Evolutionary conservation across 2,113 vertebrate species (phyloP), one percentile per base, ranked within the genome.

Genomic region (Stigmatopora argus): DNA sequence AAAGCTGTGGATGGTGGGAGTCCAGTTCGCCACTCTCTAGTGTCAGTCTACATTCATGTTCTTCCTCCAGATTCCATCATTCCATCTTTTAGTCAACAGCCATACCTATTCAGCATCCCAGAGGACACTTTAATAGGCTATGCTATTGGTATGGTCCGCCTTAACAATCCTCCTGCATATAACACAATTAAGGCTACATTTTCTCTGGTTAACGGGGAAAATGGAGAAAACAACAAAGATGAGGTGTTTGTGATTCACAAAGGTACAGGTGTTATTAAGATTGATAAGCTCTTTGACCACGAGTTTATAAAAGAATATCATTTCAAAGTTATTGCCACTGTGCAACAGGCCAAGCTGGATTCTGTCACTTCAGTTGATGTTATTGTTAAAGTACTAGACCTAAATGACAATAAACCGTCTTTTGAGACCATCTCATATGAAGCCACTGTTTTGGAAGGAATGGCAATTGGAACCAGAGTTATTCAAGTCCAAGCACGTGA

Each of bases 31-130:
- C 95, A 97, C 80, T 93, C 94, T 11, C 89, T 98, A 47, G 94
- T 96, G 57, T 94, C 97, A 2, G 96, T 99, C 26, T 98, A 98
- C 44, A 93, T 99, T 67, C 94, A 98, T 0, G 94, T 99, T 63
- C 86, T 99, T 68, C 92, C 94, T 1, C 88, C 93, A 2, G 94
- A 97, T 73, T 90, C 87, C 0, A 70, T 90, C 65, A 80, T 97
- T 31, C 95, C 94, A 64, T 84, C 91, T 0, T 98, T 99, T 83
- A 91, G 88, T 68, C 96, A 98, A 72, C 90, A 93, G 44, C 93
- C 97, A 10, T 99, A 96, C 81, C 91, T 92, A 19, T 98, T 97
- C 41, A 88, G 86, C 0, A 3, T 96, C 15, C 81, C 92, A 52
- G 97, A 99, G 86, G 95, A 99, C 62, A 90, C 89, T 1, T 71